phyloP scores from a whole-genome alignment of 2,888 invertebrate genomes.

The Disparrhopalites patrizii region DNA sequence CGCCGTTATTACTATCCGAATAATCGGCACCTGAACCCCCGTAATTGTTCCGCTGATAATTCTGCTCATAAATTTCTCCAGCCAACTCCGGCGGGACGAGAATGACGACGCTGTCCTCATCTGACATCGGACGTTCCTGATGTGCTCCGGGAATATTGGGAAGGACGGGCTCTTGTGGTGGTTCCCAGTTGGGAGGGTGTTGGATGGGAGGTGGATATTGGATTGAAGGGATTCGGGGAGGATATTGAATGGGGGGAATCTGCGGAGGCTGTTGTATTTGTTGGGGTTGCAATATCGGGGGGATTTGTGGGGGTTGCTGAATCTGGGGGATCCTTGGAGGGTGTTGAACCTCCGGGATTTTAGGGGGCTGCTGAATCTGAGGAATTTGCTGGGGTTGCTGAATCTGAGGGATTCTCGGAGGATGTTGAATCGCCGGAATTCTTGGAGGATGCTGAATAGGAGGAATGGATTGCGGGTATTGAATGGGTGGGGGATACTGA shows the following conservation, averaged over 20 bases:
- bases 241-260: not conserved
- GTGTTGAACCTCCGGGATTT: not conserved
- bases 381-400: not conserved
- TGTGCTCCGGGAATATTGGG: not conserved
- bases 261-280: not conserved
- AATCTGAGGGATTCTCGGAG: not conserved
- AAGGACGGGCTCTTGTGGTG: not conserved
- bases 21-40: no score
- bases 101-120: not conserved
- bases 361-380: not conserved
- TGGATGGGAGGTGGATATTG: not conserved
- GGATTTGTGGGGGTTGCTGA: constrained; percentile 3
- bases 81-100: not conserved
- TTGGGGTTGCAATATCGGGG: not conserved
- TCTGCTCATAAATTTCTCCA: no score
- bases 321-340: constrained; percentile 5
- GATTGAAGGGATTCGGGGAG: not conserved
- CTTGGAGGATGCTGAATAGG: not conserved
- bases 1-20: no score
- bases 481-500: not conserved
- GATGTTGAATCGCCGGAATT: not conserved
- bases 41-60: no score
- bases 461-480: not conserved
- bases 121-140: not conserved
- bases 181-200: not conserved